A percentile compares a stretch with the other conserved stretches of the same genome.
Evolutionary conservation across 2,888 invertebrate species (phyloP).

Genomic region (Ochropleura leucogaster): DNA sequence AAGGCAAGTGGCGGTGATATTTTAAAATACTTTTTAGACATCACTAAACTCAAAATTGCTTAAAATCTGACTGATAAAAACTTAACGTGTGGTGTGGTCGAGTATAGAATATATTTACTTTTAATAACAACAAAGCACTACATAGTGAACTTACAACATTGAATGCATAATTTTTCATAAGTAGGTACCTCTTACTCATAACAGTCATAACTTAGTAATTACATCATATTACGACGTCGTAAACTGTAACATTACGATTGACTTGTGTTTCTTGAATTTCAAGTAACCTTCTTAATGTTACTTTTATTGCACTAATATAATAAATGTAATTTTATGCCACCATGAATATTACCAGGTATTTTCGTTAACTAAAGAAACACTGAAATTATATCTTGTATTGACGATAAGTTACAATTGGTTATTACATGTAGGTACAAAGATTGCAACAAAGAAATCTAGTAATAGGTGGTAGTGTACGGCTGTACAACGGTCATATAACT

Average conservation of each 20-base stretch:
- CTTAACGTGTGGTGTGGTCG: no score
- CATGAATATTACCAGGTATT: background rate
- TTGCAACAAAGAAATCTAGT: background rate
- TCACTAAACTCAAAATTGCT: no score
- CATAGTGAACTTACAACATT: no score
- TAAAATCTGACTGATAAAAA: background rate
- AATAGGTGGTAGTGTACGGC: slow-evolving; percentile 8
- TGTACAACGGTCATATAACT: background rate
- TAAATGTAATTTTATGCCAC: slow-evolving; percentile 36
- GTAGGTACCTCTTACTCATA: slow-evolving; percentile 4
- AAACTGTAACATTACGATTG: slow-evolving; percentile 30
- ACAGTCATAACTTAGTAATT: slow-evolving; percentile 36
- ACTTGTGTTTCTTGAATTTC: slow-evolving; percentile 24
- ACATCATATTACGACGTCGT: slow-evolving; percentile 21
- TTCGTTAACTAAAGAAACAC: slow-evolving; percentile 5
- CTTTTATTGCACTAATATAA: slow-evolving; percentile 37
- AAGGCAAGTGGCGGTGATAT: no score
- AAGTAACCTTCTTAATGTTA: slow-evolving; percentile 15
- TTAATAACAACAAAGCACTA: background rate
- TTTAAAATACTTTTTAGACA: no score
- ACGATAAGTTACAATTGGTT: slow-evolving; percentile 1
- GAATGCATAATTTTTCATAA: background rate
- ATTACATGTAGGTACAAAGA: slow-evolving; percentile 11
- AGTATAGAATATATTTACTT: background rate
- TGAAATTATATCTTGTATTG: background rate